Evolutionary conservation across 2,797 vertebrate genomes (phyloP), one percentile per base, ranked within the genome.

Genomic region (Sarcoramphus papa): DNA sequence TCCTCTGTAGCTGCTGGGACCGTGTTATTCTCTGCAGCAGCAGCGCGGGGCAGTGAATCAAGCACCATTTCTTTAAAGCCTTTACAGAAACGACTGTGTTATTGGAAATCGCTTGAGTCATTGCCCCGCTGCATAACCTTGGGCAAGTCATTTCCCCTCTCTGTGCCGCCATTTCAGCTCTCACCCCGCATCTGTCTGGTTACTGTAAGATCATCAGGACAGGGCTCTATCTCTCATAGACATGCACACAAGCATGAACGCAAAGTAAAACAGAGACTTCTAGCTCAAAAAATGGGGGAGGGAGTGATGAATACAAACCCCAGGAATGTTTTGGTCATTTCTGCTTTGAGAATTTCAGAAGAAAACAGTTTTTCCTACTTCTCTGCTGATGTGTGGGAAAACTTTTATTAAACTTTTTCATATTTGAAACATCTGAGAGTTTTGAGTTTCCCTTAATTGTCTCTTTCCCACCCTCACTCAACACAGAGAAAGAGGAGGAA

Each of bases 381-480:
- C 79, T 90, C 64, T 76, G 67, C 51, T 0, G 9, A 76, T 74
- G 83, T 94, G 92, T 92, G 95, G 95, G 92, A 95, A 94, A 94
- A 94, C 27, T 92, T 96, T 87, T 90, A 92, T 82, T 82, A 83
- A 92, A 81, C 85, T 94, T 96, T 91, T 97, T 95, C 54, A 8
- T 90, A 92, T 95, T 95, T 87, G 89, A 93, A 92, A 97, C 84
- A 90, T 90, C 94, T 90, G 89, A 95, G 93, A 41, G 93, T 86
- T 96, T 82, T 86, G 76, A 88, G 47, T 96, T 97, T 97, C 97
- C 96, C 95, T 95, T 91, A 92, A 97, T 96, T 94, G 96, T 96
- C 94, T 97, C 94, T 95, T 97, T 97, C 90, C 97, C 96, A 97
- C 97, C 95, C 92, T 96, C 94, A 93, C 74, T 94, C 90, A 73